Conservation (phyloP, 2,113 vertebrate species). For the Labrus mixtus region DNA sequence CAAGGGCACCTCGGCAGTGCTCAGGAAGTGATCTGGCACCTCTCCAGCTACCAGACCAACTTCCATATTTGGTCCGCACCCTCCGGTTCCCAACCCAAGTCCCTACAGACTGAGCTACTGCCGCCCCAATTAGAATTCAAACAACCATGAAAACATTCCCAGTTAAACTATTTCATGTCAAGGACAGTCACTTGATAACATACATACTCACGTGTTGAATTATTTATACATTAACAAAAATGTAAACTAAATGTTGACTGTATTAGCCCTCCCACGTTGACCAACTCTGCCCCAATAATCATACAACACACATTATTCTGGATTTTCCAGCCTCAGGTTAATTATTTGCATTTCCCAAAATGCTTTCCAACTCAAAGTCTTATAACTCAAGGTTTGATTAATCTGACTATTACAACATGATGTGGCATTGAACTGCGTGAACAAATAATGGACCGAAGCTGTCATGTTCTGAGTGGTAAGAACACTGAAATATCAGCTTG, state of each 20-base stretch:
- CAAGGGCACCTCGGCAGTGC: too few species aligned
- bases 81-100: too few species aligned
- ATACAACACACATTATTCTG: not conserved
- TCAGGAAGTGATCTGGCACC: too few species aligned
- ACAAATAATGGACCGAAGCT: not conserved
- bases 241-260: not conserved
- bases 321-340: not conserved
- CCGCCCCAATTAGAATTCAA: too few species aligned
- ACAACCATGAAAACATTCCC: too few species aligned
- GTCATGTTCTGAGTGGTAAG: not conserved
- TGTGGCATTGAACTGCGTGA: conserved; percentile 10
- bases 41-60: too few species aligned
- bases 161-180: too few species aligned
- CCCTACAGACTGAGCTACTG: too few species aligned
- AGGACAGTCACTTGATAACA: not conserved
- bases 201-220: too few species aligned
- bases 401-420: conserved; percentile 7
- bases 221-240: too few species aligned
- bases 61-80: too few species aligned
- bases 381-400: not conserved
- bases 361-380: not conserved
- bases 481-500: not conserved
- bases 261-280: not conserved
- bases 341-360: not conserved
- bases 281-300: not conserved